Evolutionary conservation across 2,113 vertebrate species (phyloP).

Genomic region (Crotalus tigris): DNA sequence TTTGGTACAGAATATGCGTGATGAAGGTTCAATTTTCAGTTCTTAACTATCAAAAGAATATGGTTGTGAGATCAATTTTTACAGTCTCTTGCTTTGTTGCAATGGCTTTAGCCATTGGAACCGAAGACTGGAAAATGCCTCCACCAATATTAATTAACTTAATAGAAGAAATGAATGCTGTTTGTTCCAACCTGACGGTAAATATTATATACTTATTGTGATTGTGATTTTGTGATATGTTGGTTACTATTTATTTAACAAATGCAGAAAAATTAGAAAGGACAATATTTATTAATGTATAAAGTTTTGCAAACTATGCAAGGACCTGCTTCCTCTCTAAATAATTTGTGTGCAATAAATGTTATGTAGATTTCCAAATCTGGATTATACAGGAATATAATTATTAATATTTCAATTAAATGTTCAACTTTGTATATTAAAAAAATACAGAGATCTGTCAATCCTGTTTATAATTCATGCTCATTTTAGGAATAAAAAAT

Average conservation of each 20-base stretch:
- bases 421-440: background rate
- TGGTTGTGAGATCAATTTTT: background rate
- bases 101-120: background rate
- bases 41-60: background rate
- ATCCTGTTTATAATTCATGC: background rate
- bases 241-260: background rate
- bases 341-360: background rate
- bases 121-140: accelerated
- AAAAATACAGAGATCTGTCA: background rate
- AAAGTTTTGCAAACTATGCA: background rate
- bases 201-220: background rate
- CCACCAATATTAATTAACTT: background rate
- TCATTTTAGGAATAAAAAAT: background rate
- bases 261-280: background rate
- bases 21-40: background rate
- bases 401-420: background rate
- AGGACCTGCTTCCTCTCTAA: background rate
- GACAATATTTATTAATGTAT: background rate
- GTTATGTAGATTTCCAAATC: background rate
- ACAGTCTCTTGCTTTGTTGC: background rate
- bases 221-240: background rate
- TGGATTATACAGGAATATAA: background rate
- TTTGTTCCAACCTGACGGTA: background rate
- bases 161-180: background rate
- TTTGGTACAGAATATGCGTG: background rate